Conservation (phyloP, 2,797 vertebrate species). For the Natrix natrix region DNA sequence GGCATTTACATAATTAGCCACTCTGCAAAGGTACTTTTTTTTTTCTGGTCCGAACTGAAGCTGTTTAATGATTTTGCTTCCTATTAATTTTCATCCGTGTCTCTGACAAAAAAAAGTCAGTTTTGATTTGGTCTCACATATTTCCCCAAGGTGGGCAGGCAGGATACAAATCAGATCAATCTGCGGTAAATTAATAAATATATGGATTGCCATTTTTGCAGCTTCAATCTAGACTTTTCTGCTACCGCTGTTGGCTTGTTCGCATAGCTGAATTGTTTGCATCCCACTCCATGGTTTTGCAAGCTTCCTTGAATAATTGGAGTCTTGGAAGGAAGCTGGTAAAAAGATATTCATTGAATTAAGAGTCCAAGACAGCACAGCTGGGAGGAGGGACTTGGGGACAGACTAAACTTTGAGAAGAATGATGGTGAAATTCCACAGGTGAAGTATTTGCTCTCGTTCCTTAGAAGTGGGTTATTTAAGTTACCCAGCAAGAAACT, state of each 20-base stretch:
- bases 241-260: not conserved
- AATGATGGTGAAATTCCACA: not conserved
- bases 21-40: not conserved
- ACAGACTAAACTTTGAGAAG: not conserved
- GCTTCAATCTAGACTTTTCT: not conserved
- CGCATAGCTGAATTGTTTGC: not conserved
- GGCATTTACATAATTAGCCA: not conserved
- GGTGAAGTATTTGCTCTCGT: not conserved
- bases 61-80: not conserved
- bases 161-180: not conserved
- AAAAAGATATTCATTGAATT: not conserved
- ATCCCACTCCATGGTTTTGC: not conserved
- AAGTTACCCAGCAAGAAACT: not conserved
- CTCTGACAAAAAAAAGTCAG: not conserved
- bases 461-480: not conserved
- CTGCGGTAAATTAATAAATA: not conserved
- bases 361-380: not conserved
- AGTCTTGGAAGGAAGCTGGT: not conserved
- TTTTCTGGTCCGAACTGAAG: not conserved
- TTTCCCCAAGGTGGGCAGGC: not conserved
- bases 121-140: not conserved
- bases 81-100: not conserved
- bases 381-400: not conserved
- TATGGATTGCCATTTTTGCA: not conserved
- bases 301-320: not conserved